A percentile compares a stretch with the other conserved stretches of the same genome.
Conservation (phyloP, 2,797 vertebrate species). For the Psittacula derbiana region DNA sequence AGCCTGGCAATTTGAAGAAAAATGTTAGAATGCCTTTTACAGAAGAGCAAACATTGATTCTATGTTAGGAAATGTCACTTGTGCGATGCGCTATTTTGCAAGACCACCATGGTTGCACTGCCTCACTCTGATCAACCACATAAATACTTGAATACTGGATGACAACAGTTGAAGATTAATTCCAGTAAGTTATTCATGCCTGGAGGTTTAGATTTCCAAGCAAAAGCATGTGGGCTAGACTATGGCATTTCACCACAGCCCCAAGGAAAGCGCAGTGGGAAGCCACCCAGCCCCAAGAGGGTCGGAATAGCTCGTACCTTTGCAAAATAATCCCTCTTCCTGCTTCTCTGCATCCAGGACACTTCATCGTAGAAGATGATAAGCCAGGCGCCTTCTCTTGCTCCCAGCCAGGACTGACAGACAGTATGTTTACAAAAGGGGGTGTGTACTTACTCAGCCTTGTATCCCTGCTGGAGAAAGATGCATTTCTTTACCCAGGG, state of each 20-base stretch:
- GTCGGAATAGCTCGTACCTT: neutral
- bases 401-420: neutral
- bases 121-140: slow-evolving; percentile 3
- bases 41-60: slow-evolving; percentile 14
- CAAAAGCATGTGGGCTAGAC: neutral
- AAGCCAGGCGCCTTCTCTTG: neutral
- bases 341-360: neutral
- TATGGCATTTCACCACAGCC: neutral
- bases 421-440: neutral
- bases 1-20: neutral
- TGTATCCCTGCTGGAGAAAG: neutral
- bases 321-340: neutral
- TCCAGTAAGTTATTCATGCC: slow-evolving; percentile 9
- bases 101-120: slow-evolving; percentile 13
- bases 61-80: slow-evolving; percentile 2
- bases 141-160: slow-evolving; percentile 21
- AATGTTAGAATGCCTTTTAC: neutral
- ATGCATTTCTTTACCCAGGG: neutral
- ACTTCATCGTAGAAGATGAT: neutral
- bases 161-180: slow-evolving; percentile 41
- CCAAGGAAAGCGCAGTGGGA: neutral
- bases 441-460: neutral
- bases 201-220: slow-evolving; percentile 18
- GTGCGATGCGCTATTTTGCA: neutral
- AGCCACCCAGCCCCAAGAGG: neutral